These are phyloP conservation scores for Listronotus bonariensis DNA, from an alignment of 1,140 invertebrate genomes.

Conservation along the genomic window DNA sequence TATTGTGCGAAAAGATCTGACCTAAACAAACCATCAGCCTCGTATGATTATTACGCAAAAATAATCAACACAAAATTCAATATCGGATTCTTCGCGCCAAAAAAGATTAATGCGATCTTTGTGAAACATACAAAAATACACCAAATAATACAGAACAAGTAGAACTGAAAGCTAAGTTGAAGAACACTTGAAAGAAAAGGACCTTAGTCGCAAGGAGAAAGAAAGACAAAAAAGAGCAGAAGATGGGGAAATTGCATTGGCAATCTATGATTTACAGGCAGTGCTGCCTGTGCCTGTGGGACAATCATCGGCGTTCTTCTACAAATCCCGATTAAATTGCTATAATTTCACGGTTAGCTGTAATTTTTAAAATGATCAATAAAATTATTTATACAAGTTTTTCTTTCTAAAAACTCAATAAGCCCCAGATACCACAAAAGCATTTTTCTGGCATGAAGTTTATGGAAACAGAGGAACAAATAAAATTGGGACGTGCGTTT, in stretches of 20 bases:
- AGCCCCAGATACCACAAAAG: neutral
- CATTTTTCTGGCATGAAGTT: neutral
- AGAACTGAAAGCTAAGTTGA: too few species aligned
- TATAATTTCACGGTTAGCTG: neutral
- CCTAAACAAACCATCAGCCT: constrained; percentile 36
- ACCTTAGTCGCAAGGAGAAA: neutral
- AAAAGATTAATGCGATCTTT: constrained; percentile 41
- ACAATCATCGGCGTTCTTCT: constrained; percentile 43
- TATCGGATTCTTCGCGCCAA: constrained; percentile 46
- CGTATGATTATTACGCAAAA: constrained; percentile 47
- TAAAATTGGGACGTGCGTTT: constrained; percentile 55
- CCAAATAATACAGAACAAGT: neutral
- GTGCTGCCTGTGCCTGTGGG: constrained; percentile 40
- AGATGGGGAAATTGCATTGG: constrained; percentile 21
- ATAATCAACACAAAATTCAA: constrained; percentile 52
- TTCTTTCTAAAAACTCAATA: neutral
- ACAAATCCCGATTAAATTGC: constrained; percentile 52
- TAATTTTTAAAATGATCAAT: too few species aligned
- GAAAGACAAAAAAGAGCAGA: neutral
- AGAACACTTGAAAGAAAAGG: neutral
- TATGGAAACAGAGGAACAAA: constrained; percentile 55
- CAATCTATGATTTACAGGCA: too few species aligned
- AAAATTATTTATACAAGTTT: too few species aligned
- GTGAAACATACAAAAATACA: constrained; percentile 3
- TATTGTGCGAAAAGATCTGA: constrained; percentile 43